Conservation (phyloP, 1,140 invertebrate species). For the Tetramorium simillimum region DNA sequence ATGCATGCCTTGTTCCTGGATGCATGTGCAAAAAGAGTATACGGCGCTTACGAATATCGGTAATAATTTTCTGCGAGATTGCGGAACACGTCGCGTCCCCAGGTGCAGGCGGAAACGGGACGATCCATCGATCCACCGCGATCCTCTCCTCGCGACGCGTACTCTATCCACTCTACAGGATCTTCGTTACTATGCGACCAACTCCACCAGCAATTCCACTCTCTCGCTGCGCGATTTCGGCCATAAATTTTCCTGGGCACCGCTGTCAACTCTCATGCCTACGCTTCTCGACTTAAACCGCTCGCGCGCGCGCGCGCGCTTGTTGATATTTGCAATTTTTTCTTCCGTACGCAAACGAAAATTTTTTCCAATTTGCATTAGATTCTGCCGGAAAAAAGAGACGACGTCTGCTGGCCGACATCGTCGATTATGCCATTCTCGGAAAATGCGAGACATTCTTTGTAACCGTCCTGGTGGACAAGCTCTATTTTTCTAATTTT, state of each 20-base stretch:
- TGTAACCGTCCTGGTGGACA: not conserved
- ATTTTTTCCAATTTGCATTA: conserved; percentile 5
- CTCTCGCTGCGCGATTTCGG: conserved; percentile 23
- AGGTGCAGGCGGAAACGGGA: not conserved
- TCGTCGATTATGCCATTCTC: conserved; percentile 24
- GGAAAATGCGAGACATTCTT: conserved; percentile 7
- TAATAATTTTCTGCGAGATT: conserved; percentile 29
- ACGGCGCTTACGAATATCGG: not conserved
- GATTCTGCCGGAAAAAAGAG: not conserved
- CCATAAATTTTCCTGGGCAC: conserved; percentile 31
- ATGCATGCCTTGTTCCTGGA: not conserved
- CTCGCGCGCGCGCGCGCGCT: not conserved
- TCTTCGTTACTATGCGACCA: conserved; percentile 23
- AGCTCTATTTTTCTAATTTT: conserved; percentile 29
- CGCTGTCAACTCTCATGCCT: not conserved
- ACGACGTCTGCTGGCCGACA: not conserved
- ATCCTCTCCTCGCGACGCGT: not conserved
- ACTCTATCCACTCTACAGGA: not conserved
- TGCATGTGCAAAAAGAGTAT: not conserved
- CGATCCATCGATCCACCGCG: conserved; percentile 12
- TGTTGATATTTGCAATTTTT: conserved; percentile 33
- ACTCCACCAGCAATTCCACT: conserved; percentile 12
- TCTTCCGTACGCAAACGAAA: not conserved
- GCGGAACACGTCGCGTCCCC: not conserved
- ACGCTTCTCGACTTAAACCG: not conserved